Base-by-base conservation (phyloP, 2,113 vertebrate genomes). In the Mandrillus leucophaeus region DNA sequence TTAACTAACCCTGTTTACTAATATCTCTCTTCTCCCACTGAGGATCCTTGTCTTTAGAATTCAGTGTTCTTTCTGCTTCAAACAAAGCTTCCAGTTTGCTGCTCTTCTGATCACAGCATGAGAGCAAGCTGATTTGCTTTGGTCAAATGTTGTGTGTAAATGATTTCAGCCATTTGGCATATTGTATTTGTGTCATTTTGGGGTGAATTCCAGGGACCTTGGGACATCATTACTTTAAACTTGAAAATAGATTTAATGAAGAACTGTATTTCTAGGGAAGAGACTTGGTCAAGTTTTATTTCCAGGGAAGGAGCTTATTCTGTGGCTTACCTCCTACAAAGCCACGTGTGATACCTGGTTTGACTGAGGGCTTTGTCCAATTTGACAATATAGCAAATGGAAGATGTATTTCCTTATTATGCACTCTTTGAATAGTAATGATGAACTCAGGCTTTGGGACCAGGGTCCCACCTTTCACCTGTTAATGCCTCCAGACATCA, bases 231-330 rank as follows among this genome's bases (percentile, higher is more conserved):
- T 93, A 35, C 18, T 95, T 96, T 97, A 80, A 43, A 97, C 78
- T 88, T 94, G 80, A 85, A 98, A 96, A 84, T 90, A 80, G 20
- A 90, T 85, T 84, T 93, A 70, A 84, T 89, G 61, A 94, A 94
- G 66, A 93, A 84, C 52, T 83, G 1, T 35, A 57, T 72, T 25
- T 88, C 52, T 85, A 66, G 79, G 52, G 30, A 55, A 35, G 3
- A 35, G 45, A 43, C 38, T 91, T 91, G 23, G 68, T 55, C 73
- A 75, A 80, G 40, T 93, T 86, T 68, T 93, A 87, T 96, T 96
- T 92, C 66, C 16, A 27, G 87, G 48, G 70, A 90, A 96, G 32
- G 70, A 91, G 17, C 7, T 55, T 76, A 17, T 84, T 30, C 64
- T 79, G 23, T 70, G 52, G 32, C 35, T 79, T 82, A 80, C 72